These are phyloP conservation scores for Alethe castanea DNA, from an alignment of 2,113 vertebrate species.

Conservation along the genomic window DNA sequence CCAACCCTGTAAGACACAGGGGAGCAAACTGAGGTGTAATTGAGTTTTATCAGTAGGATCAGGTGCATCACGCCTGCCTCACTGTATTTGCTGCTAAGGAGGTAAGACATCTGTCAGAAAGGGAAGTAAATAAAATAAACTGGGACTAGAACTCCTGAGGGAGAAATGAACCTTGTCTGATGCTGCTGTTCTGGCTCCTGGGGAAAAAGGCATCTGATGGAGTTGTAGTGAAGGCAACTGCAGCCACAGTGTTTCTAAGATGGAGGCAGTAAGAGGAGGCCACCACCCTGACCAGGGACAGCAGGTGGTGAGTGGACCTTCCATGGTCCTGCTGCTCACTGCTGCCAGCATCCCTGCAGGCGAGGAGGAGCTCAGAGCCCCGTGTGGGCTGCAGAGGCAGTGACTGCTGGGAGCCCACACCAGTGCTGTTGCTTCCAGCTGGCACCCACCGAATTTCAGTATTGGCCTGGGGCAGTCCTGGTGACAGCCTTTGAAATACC, in stretches of 20 bases:
- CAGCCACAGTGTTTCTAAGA: neutral
- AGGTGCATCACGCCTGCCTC: neutral
- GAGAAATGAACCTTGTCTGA: neutral
- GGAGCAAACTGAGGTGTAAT: neutral
- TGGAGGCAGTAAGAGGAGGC: neutral
- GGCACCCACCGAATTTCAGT: neutral
- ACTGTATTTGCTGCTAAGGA: neutral
- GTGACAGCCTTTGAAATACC: neutral
- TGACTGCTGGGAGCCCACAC: neutral
- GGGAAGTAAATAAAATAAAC: neutral
- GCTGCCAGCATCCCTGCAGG: neutral
- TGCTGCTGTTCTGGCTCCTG: neutral
- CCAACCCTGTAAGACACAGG: neutral
- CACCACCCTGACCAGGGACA: neutral
- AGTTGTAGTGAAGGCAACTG: neutral
- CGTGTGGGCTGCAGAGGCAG: neutral
- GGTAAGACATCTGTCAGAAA: neutral
- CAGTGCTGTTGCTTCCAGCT: neutral
- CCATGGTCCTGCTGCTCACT: neutral
- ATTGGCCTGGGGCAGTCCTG: neutral
- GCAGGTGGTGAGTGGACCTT: neutral
- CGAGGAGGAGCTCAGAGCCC: neutral
- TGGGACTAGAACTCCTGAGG: neutral
- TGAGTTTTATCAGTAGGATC: neutral
- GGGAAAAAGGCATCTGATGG: neutral